Evolutionary conservation across 2,797 vertebrate genomes (phyloP), one percentile per base, ranked within the genome.

Genomic region (Liparis tanakae): DNA sequence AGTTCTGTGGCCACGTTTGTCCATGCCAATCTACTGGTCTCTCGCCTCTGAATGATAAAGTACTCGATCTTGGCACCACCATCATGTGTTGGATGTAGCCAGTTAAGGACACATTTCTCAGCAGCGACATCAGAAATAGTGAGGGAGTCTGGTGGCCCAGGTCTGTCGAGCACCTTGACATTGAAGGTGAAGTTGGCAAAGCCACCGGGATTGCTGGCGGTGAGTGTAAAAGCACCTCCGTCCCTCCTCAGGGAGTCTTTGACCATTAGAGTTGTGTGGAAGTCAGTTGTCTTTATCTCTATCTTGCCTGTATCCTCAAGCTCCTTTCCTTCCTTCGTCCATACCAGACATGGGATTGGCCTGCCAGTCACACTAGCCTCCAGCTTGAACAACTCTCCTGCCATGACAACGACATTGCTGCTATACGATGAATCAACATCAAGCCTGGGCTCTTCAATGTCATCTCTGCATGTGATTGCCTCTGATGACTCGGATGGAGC

Each of bases 11-110:
- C 96, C 72, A 98, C 98, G 72, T 95, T 96, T 89, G 98, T 99
- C 98, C 98, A 99, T 13, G 97, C 96, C 88, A 99, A 85, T 88
- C 98, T 96, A 87, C 98, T 99, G 70, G 98, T 99, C 93, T 99
- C 98, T 85, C 97, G 96, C 86, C 92, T 98, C 93, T 99, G 97
- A 91, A 99, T 95, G 54, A 99, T 86, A 36, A 99, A 99, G 90
- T 99, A 94, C 46, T 98, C 96, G 80, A 99, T 98, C 85, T 97
- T 97, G 80, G 97, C 97, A 83, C 98, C 98, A 67, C 98, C 98
- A 74, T 99, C 98, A 80, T 99, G 97, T 79, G 94, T 74, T 58
- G 98, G 98, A 84, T 98, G 98, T 59, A 97, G 85, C 98, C 98
- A 99, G 15, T 97, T 97, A 70, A 99, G 88, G 3, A 98, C 95